Evolutionary conservation across 2,888 invertebrate species (phyloP).

Genomic region (Drosophila lutescens): DNA sequence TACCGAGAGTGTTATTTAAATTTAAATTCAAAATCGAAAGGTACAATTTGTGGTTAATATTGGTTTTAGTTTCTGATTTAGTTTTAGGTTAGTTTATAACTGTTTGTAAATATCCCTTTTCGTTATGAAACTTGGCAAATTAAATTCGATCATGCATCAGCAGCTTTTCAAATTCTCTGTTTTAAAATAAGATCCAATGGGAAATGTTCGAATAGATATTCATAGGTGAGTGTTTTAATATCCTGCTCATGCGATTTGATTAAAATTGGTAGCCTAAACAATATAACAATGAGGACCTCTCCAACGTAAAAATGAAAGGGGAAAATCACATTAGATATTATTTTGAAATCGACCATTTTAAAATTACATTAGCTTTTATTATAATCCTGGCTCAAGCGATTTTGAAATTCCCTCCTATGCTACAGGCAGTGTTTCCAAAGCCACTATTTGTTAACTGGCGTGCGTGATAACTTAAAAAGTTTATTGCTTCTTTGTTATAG

Average conservation of each 20-base stretch:
- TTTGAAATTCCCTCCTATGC: slow-evolving; percentile 1
- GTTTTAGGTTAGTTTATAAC: slow-evolving; percentile 32
- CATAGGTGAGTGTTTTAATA: background rate
- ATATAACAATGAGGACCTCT: slow-evolving; percentile 42
- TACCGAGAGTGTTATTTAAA: slow-evolving; percentile 38
- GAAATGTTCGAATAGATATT: slow-evolving; percentile 7
- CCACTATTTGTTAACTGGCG: slow-evolving; percentile 19
- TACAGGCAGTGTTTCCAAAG: slow-evolving; percentile 22
- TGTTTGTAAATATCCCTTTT: slow-evolving; percentile 42
- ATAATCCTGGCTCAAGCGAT: slow-evolving; percentile 1
- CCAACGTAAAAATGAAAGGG: slow-evolving; percentile 21
- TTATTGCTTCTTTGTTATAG: slow-evolving; percentile 2
- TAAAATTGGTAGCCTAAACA: slow-evolving; percentile 23
- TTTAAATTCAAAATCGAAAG: slow-evolving; percentile 52
- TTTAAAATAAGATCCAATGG: background rate
- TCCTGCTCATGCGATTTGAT: slow-evolving; percentile 10
- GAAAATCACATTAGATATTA: slow-evolving; percentile 17
- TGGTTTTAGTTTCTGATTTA: slow-evolving; percentile 22
- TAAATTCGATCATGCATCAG: slow-evolving; percentile 41
- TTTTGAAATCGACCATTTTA: background rate
- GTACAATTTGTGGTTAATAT: slow-evolving; percentile 48
- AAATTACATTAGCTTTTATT: background rate
- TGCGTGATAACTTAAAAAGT: background rate
- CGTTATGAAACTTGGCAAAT: slow-evolving; percentile 32
- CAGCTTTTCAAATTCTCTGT: slow-evolving; percentile 2